These are phyloP conservation scores for Tarsius wallacei DNA, from an alignment of 2,797 vertebrate species.

Conservation along the genomic window DNA sequence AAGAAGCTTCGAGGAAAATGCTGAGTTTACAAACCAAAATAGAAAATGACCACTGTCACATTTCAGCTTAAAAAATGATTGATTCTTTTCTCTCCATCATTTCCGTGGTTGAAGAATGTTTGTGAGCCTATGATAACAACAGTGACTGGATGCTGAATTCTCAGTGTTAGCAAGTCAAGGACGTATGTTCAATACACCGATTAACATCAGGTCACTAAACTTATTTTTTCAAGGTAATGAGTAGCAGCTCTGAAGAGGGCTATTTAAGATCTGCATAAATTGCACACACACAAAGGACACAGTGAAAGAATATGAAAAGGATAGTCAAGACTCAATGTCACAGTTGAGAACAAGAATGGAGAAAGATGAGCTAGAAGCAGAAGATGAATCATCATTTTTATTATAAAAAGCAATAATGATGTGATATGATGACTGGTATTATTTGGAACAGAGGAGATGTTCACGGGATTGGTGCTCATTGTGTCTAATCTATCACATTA, in stretches of 20 bases:
- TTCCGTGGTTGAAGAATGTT: conserved; percentile 56
- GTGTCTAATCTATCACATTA: neutral
- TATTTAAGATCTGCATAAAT: neutral
- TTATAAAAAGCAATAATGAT: neutral
- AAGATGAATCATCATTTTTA: neutral
- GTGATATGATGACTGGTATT: neutral
- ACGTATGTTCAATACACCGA: neutral
- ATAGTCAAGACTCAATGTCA: neutral
- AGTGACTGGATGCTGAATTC: neutral
- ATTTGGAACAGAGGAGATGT: neutral
- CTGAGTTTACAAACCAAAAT: conserved; percentile 87
- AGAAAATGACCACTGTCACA: conserved; percentile 87
- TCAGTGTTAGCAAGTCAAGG: conserved; percentile 49
- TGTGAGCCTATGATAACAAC: neutral
- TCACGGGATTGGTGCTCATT: neutral
- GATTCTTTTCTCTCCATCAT: conserved; percentile 75
- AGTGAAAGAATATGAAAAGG: neutral
- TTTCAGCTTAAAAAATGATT: conserved; percentile 74
- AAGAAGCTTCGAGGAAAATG: conserved; percentile 84
- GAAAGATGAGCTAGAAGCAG: neutral
- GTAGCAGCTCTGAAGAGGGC: neutral
- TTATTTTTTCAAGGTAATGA: neutral
- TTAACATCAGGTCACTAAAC: neutral
- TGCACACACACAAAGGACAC: neutral
- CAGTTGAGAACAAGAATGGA: neutral